phyloP scores from a whole-genome alignment of 2,113 vertebrate species.

The Platichthys flesus region DNA sequence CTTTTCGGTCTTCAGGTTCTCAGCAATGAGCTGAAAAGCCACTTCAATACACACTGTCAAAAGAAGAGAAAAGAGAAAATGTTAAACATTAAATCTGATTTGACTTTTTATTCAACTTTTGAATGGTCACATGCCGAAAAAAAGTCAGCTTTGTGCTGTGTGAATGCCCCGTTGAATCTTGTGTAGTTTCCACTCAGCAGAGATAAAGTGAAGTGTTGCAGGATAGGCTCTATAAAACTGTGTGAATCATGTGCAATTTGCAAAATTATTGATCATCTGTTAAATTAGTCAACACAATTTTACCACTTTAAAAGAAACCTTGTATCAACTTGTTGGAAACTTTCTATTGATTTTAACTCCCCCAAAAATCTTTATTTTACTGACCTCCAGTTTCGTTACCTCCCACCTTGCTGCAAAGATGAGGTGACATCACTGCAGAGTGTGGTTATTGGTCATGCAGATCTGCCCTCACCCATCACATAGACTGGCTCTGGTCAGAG shows the following conservation, averaged over 20 bases:
- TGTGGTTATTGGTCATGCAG: not conserved
- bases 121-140: too few species aligned
- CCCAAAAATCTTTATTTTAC: not conserved
- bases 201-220: not conserved
- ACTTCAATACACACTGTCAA: too few species aligned
- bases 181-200: too few species aligned
- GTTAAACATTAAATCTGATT: too few species aligned
- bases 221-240: not conserved
- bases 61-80: too few species aligned
- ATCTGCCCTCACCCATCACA: too few species aligned
- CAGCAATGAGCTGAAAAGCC: too few species aligned
- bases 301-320: not conserved
- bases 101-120: too few species aligned
- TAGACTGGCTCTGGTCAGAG: too few species aligned
- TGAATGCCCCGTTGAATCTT: too few species aligned
- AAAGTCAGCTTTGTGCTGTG: too few species aligned
- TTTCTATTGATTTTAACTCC: not conserved
- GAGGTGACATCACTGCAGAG: not conserved
- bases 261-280: slow-evolving; percentile 14
- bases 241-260: slow-evolving; percentile 20
- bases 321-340: not conserved
- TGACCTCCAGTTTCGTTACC: not conserved
- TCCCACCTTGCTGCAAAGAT: not conserved
- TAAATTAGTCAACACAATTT: not conserved
- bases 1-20: too few species aligned